Conservation (phyloP, 2,888 invertebrate species). For the Macrophya annulata region DNA sequence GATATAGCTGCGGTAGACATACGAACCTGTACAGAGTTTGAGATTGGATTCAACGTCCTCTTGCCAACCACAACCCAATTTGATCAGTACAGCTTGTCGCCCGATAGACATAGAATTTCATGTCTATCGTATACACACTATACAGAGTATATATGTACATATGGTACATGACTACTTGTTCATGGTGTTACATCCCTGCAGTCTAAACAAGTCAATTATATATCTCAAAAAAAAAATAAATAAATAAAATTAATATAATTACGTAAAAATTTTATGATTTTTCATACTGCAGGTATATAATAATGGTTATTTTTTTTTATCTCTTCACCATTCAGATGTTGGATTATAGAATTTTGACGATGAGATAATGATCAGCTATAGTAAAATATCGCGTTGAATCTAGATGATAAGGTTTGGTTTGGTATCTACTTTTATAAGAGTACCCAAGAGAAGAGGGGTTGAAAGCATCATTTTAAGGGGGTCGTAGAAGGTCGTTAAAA, state of each 20-base stretch:
- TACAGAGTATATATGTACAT: too few relatives aligned
- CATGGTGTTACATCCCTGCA: neutral
- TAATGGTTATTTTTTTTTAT: neutral
- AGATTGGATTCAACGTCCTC: conserved; percentile 51
- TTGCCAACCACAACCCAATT: conserved; percentile 48
- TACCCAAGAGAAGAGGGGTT: conserved; percentile 28
- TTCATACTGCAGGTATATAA: neutral
- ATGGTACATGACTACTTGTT: neutral
- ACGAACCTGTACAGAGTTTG: conserved; percentile 32
- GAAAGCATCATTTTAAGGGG: neutral
- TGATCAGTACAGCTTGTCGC: conserved; percentile 48
- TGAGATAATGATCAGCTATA: neutral
- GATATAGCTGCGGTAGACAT: conserved; percentile 9
- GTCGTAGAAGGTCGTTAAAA: conserved; percentile 31
- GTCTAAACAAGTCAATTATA: neutral
- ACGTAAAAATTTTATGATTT: neutral
- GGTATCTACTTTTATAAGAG: neutral
- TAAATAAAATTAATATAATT: too few relatives aligned
- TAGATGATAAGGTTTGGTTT: neutral
- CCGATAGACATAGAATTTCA: conserved; percentile 4
- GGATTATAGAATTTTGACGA: conserved; percentile 16
- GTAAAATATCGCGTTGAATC: neutral
- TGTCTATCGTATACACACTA: neutral
- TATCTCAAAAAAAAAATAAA: too few relatives aligned
- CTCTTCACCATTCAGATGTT: neutral